phyloP scores from a whole-genome alignment of 2,113 vertebrate genomes.

The Sprattus sprattus region DNA sequence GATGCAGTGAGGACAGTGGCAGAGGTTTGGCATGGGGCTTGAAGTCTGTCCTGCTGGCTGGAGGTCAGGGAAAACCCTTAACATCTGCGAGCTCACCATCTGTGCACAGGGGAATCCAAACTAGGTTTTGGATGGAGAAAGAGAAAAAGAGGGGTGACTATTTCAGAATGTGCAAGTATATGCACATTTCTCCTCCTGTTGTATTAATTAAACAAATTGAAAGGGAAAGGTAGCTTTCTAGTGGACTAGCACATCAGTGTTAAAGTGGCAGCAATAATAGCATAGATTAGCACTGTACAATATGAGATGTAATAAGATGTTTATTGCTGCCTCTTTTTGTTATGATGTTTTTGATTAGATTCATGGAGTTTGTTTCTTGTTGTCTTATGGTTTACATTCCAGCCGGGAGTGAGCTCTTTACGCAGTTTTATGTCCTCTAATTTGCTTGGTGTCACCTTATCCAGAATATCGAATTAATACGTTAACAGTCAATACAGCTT shows the following conservation, averaged over 20 bases:
- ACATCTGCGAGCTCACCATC: slow-evolving; percentile 8
- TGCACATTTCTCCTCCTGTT: not conserved
- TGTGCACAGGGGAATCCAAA: not conserved
- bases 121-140: not conserved
- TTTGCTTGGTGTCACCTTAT: no score
- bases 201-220: not conserved
- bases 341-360: not conserved
- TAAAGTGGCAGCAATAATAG: not conserved
- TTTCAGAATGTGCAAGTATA: not conserved
- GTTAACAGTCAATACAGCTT: not conserved
- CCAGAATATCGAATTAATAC: not conserved
- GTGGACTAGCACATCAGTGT: not conserved
- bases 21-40: not conserved
- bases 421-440: not conserved
- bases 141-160: not conserved
- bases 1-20: not conserved
- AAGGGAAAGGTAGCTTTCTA: not conserved
- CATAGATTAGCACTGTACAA: not conserved
- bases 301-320: not conserved
- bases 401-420: not conserved
- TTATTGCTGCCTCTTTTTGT: not conserved
- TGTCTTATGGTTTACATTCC: no score
- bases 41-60: not conserved
- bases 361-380: not conserved
- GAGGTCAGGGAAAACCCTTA: not conserved